phyloP scores from a whole-genome alignment of 2,888 invertebrate species.

The Alviniconcha strummeri region DNA sequence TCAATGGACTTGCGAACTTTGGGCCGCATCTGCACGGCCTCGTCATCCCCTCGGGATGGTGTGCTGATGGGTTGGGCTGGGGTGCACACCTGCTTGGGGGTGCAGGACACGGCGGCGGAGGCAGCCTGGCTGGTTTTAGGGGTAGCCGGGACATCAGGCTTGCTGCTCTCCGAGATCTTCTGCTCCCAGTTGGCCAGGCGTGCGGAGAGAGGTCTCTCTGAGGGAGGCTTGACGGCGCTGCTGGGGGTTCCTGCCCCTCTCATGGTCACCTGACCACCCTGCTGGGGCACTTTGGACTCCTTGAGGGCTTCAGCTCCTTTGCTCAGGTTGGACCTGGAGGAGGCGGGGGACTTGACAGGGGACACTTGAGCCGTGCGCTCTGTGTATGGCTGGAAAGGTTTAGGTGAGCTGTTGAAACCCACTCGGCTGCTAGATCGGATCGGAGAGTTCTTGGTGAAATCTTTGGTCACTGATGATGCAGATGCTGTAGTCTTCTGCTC shows the following conservation, averaged over 20 bases:
- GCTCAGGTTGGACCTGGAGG: constrained; percentile 3
- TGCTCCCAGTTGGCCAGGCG: constrained; percentile 65
- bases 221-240: constrained; percentile 48
- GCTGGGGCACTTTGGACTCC: background rate
- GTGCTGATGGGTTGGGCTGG: constrained; percentile 27
- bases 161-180: constrained; percentile 48
- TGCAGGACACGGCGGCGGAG: constrained; percentile 19
- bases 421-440: constrained; percentile 32
- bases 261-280: constrained; percentile 52
- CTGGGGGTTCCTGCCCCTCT: constrained; percentile 47
- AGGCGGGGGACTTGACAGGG: constrained; percentile 34
- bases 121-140: constrained; percentile 13
- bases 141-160: constrained; percentile 17
- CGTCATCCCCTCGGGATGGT: background rate
- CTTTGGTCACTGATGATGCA: constrained; percentile 35
- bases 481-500: constrained; percentile 16
- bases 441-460: background rate
- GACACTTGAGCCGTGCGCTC: background rate
- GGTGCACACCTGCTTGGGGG: constrained; percentile 38
- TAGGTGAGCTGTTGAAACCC: constrained; percentile 42
- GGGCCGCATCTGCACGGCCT: constrained; percentile 26
- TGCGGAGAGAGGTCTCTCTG: constrained; percentile 59
- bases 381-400: constrained; percentile 37
- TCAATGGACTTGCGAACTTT: constrained; percentile 41
- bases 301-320: background rate